A percentile compares a stretch with the other conserved stretches of the same genome.
These are phyloP conservation scores for Cottus gobio DNA, from an alignment of 2,113 vertebrate species.

Conservation along the genomic window DNA sequence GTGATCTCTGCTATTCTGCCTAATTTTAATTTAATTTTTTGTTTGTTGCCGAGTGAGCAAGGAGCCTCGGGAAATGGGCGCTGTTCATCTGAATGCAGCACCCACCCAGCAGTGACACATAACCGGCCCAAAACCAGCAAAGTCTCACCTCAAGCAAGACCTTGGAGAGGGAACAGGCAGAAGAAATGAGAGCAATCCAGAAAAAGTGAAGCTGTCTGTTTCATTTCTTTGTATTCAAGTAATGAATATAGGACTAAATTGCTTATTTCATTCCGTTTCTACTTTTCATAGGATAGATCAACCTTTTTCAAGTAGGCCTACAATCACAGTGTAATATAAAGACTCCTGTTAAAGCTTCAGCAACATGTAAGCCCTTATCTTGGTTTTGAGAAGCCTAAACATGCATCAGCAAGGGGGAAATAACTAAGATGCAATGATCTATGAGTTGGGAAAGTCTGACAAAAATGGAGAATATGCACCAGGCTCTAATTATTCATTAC, in stretches of 20 bases:
- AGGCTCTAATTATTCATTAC: background rate
- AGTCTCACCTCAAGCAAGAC: background rate
- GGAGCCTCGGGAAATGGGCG: too few relatives aligned
- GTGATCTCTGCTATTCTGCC: background rate
- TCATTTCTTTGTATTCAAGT: background rate
- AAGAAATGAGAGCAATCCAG: background rate
- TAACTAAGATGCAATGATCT: background rate
- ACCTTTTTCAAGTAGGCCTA: background rate
- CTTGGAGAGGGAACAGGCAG: background rate
- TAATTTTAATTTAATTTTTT: background rate
- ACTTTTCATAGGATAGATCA: background rate
- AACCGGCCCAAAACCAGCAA: background rate
- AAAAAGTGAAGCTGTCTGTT: background rate
- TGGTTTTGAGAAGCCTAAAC: background rate
- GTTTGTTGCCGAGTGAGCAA: too few relatives aligned
- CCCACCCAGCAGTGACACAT: background rate
- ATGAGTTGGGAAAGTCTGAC: background rate
- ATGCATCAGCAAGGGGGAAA: background rate
- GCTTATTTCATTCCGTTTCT: background rate
- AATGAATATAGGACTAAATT: background rate
- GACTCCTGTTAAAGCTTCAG: background rate
- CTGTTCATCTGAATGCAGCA: background rate
- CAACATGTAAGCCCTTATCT: background rate
- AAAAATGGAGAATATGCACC: background rate
- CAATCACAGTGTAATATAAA: background rate